A percentile compares a stretch with the other conserved stretches of the same genome.
These are phyloP conservation scores for Babylonia areolata DNA, from an alignment of 1,140 invertebrate species.

Conservation along the genomic window DNA sequence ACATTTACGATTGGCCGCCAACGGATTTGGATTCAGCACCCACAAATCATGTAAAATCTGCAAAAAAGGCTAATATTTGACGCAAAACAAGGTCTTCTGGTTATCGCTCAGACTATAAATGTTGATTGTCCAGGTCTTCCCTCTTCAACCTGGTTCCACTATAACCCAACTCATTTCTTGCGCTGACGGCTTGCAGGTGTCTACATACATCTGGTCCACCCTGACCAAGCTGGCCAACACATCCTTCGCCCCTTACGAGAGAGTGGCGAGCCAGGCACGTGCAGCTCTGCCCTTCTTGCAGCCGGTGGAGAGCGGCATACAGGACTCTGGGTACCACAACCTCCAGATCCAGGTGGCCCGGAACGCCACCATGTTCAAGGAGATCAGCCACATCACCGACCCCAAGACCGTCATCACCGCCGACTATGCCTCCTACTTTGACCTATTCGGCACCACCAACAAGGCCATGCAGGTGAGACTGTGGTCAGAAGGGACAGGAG, in stretches of 20 bases:
- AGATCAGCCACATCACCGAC: background rate
- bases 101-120: too few relatives aligned
- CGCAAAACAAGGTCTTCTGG: too few relatives aligned
- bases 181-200: constrained; percentile 9
- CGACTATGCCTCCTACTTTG: background rate
- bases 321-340: background rate
- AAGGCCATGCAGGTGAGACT: background rate
- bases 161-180: background rate
- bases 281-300: background rate
- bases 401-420: background rate
- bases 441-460: constrained; percentile 16
- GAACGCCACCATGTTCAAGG: background rate
- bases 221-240: background rate
- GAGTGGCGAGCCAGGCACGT: background rate
- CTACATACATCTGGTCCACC: constrained; percentile 4
- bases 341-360: background rate
- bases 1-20: too few relatives aligned
- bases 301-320: background rate
- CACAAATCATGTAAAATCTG: too few relatives aligned
- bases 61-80: too few relatives aligned
- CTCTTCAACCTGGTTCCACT: background rate
- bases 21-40: too few relatives aligned
- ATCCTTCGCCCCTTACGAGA: background rate
- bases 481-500: too few relatives aligned
- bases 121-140: too few relatives aligned